These are phyloP conservation scores for Vanessa atalanta DNA, from an alignment of 1,140 invertebrate species.

Conservation along the genomic window DNA sequence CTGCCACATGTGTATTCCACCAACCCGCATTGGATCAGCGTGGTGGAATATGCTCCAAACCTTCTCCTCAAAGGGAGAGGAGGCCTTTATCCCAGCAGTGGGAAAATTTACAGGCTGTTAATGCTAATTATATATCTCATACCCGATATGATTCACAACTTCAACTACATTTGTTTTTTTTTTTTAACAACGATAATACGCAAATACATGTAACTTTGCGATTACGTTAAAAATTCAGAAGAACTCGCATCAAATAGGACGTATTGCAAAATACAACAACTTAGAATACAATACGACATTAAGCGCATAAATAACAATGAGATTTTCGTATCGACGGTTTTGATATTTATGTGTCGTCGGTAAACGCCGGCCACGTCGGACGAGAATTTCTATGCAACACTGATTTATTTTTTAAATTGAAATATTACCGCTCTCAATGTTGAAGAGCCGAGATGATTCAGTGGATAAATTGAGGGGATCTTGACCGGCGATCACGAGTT, in stretches of 20 bases:
- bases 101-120: too few relatives aligned
- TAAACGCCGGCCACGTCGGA: constrained; percentile 23
- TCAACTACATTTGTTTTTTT: too few relatives aligned
- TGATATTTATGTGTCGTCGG: constrained; percentile 28
- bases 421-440: neutral
- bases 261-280: constrained; percentile 23
- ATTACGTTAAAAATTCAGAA: neutral
- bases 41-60: too few relatives aligned
- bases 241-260: constrained; percentile 10
- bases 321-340: constrained; percentile 35
- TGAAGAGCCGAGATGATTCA: too few relatives aligned
- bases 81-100: too few relatives aligned
- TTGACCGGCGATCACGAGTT: neutral
- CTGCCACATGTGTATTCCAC: too few relatives aligned
- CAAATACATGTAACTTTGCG: too few relatives aligned
- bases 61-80: too few relatives aligned
- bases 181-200: neutral
- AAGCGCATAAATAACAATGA: constrained; percentile 38
- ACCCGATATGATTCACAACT: too few relatives aligned
- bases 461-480: neutral
- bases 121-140: too few relatives aligned
- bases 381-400: constrained; percentile 11
- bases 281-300: constrained; percentile 42
- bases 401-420: constrained; percentile 11
- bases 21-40: too few relatives aligned